Conservation (phyloP, 2,888 invertebrate genomes). For the Labia minor region DNA sequence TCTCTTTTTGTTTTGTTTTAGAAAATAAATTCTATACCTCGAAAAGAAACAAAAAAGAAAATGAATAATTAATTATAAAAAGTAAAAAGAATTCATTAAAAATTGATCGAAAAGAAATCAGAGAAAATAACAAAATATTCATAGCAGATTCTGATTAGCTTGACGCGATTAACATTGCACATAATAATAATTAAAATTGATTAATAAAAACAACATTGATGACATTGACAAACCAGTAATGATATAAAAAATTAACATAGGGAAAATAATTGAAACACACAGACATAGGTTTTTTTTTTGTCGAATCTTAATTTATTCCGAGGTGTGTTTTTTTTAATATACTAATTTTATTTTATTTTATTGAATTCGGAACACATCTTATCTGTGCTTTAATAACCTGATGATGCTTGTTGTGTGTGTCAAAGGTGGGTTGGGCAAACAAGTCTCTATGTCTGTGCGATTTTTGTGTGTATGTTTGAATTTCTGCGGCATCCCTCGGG, state of each 20-base stretch:
- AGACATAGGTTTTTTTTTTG: neutral
- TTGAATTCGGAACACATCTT: too few species aligned
- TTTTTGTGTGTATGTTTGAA: conserved; percentile 1
- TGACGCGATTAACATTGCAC: neutral
- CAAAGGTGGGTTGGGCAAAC: neutral
- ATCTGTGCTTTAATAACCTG: neutral
- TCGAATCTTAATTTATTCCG: neutral
- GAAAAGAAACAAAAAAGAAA: too few species aligned
- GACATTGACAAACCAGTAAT: neutral
- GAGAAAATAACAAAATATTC: neutral
- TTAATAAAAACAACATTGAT: too few species aligned
- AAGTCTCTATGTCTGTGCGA: neutral
- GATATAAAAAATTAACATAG: too few species aligned
- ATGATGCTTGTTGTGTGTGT: neutral
- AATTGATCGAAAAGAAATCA: too few species aligned
- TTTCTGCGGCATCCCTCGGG: neutral
- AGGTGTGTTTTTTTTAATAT: neutral
- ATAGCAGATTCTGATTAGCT: neutral
- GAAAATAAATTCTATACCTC: too few species aligned
- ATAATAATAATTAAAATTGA: neutral
- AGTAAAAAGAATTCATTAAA: too few species aligned
- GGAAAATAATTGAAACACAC: neutral
- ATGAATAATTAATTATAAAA: too few species aligned
- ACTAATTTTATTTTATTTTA: neutral
- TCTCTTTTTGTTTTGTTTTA: too few species aligned